These are phyloP conservation scores for Peromyscus melanophrys DNA, from an alignment of 2,797 vertebrate species.

Conservation along the genomic window DNA sequence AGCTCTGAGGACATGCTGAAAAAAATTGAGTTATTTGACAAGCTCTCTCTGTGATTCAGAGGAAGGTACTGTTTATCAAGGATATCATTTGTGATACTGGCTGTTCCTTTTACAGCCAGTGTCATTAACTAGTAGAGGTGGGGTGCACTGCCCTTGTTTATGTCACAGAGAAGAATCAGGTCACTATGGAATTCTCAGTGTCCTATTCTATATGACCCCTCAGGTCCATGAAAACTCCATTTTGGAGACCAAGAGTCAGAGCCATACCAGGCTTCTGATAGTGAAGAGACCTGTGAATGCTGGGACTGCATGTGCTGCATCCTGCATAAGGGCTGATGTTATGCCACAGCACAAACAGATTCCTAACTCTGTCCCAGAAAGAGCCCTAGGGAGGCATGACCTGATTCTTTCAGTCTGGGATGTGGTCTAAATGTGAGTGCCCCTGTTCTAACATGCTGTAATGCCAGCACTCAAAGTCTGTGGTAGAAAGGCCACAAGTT, in stretches of 20 bases:
- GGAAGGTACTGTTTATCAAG: conserved; percentile 95
- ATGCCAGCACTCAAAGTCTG: background rate
- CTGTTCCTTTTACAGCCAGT: conserved; percentile 94
- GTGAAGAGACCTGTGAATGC: conserved; percentile 92
- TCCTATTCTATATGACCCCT: conserved; percentile 88
- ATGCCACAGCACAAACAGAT: too few relatives aligned
- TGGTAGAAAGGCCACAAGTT: background rate
- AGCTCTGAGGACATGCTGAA: conserved; percentile 94
- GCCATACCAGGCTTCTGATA: conserved; percentile 92
- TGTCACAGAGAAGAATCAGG: conserved; percentile 94
- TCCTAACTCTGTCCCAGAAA: background rate
- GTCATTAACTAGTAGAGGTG: conserved; percentile 92
- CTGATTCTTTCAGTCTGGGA: background rate
- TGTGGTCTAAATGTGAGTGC: background rate
- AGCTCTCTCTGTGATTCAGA: conserved; percentile 94
- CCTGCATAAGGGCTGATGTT: too few relatives aligned
- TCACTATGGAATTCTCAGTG: conserved; percentile 95
- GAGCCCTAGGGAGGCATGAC: background rate
- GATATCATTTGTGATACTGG: too few relatives aligned
- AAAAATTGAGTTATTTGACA: conserved; percentile 97
- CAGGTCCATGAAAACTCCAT: conserved; percentile 92
- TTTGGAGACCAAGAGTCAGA: conserved; percentile 93
- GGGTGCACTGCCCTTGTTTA: conserved; percentile 95
- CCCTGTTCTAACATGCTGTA: background rate
- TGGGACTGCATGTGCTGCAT: conserved; percentile 91